Evolutionary conservation across 92 coral and sea anemone genomes (phyloP), one percentile per base, ranked within the genome.

Genomic region (Porites evermanni): DNA sequence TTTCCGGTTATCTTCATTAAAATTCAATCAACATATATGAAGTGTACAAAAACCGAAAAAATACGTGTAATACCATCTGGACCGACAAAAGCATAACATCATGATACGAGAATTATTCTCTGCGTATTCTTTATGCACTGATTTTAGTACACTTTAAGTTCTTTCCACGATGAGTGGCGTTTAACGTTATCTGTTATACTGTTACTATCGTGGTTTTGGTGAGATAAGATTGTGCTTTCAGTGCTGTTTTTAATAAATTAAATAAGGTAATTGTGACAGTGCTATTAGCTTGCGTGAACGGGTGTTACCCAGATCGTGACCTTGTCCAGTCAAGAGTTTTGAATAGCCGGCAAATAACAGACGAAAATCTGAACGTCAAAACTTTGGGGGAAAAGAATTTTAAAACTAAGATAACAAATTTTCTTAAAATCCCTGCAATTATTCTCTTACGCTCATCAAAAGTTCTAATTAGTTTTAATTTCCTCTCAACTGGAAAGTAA

Each of bases 1-100:
- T 79, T 79, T 79, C 84, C 84, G 66, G 84, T 79, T 79, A 64
- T 65, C 6, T 44, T 51, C 17, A 66, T 79, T 53, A 67, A 53
- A 47, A 79, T 21, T 56, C 7, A 12, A 66, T 79, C 65, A 79
- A 67, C 52, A 66, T 23, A 53, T 61, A 8, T 14, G 3, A 13
- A 14, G 17, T 13, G 2, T 77, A 53, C 17, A 52, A 24, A 1
- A 14, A 21, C 79, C 50, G 65, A 75, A 10, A 4, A 7, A 26
- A 67, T 21, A 21, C 72, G 50, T 23, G 24, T 20, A 67, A 8
- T 16, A 67, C 21, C 72, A 71, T 6, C 56, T 71, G 52, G 38
- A 12, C 18, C 53, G 56, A 71, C 0, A n/a, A 18, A 8, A 12
- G 8, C 17, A 20, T 18, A 66, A 12, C 17, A 44, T 67, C 8